phyloP scores from a whole-genome alignment of 2,113 vertebrate genomes.

The Gadus macrocephalus region DNA sequence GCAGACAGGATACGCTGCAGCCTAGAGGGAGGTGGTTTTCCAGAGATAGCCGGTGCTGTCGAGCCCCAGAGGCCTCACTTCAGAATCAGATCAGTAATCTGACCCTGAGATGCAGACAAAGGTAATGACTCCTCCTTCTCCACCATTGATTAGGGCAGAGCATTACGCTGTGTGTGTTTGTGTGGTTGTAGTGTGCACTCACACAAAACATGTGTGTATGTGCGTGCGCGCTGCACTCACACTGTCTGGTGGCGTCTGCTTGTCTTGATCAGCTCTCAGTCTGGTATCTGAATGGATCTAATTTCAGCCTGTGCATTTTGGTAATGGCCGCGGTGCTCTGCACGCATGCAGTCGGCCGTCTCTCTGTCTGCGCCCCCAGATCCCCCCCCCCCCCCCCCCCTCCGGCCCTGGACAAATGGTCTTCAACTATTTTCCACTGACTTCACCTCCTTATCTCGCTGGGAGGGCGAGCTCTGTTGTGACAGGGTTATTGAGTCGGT shows the following conservation, averaged over 20 bases:
- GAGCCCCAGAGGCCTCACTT: conserved; percentile 54
- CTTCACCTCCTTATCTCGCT: conserved; percentile 11
- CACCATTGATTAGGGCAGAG: conserved; percentile 72
- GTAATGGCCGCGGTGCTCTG: conserved; percentile 60
- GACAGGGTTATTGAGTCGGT: conserved; percentile 8
- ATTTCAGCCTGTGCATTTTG: conserved; percentile 74
- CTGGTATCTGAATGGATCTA: conserved; percentile 73
- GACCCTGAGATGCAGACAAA: conserved; percentile 71
- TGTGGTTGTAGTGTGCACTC: conserved; percentile 25
- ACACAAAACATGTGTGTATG: conserved; percentile 6
- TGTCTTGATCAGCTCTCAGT: conserved; percentile 77
- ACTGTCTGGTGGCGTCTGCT: conserved; percentile 74
- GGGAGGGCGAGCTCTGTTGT: conserved; percentile 29
- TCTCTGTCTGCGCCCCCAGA: conserved; percentile 23
- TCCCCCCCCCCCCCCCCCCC: conserved; percentile 15
- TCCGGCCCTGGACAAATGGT: conserved; percentile 13
- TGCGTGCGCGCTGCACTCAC: conserved; percentile 41
- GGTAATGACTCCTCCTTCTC: conserved; percentile 73
- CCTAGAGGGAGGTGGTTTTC: conserved; percentile 45
- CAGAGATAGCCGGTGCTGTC: conserved; percentile 47
- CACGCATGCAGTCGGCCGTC: conserved; percentile 11
- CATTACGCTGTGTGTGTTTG: conserved; percentile 41
- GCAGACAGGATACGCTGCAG: conserved; percentile 54
- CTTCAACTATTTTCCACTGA: conserved; percentile 34
- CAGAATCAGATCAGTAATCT: conserved; percentile 71